A percentile compares a stretch with the other conserved stretches of the same genome.
phyloP scores from a whole-genome alignment of 2,113 vertebrate genomes.

The Myrmecobius fasciatus region DNA sequence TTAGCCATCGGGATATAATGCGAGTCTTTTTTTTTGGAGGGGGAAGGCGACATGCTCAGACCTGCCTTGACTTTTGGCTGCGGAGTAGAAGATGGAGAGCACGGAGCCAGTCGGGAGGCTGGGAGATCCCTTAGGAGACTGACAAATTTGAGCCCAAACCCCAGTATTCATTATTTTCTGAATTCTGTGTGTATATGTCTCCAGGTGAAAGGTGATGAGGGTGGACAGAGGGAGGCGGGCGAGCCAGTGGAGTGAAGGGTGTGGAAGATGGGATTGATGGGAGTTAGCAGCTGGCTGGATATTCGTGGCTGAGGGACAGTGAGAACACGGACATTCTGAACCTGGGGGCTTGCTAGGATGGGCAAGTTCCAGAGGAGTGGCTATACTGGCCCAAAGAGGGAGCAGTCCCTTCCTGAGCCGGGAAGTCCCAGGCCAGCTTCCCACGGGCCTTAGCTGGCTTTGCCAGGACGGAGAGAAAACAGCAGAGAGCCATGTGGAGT shows the following conservation, averaged over 20 bases:
- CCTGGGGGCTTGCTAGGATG: not conserved
- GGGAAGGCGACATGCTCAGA: not conserved
- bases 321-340: not conserved
- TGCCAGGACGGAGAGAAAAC: not conserved
- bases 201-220: not conserved
- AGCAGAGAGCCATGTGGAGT: not conserved
- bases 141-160: too few relatives aligned
- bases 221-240: not conserved
- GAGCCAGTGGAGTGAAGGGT: not conserved
- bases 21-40: not conserved
- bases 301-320: not conserved
- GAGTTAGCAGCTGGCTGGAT: not conserved
- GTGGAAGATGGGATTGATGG: not conserved
- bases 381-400: too few relatives aligned
- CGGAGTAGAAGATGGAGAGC: not conserved
- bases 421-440: not conserved
- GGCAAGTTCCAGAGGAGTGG: not conserved
- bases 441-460: not conserved
- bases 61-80: not conserved
- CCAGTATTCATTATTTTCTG: too few relatives aligned
- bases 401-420: not conserved
- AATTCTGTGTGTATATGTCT: not conserved
- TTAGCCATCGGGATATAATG: not conserved
- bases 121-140: not conserved
- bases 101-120: not conserved